These are phyloP conservation scores for Micromussa lordhowensis DNA, from an alignment of 92 coral and sea anemone species.

Conservation along the genomic window DNA sequence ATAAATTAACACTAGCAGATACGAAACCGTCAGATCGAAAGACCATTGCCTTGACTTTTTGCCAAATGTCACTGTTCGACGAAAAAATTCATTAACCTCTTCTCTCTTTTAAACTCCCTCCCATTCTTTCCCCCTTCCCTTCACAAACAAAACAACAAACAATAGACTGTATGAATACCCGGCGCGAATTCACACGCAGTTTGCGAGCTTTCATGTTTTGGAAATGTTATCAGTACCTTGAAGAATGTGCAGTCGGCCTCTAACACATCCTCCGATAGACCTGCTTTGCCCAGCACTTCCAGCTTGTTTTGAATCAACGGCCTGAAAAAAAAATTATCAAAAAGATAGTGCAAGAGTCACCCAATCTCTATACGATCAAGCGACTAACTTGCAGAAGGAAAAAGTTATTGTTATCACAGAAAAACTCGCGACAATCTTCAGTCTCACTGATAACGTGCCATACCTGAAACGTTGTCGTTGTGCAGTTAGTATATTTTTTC, in stretches of 20 bases:
- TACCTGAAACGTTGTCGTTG: too few relatives aligned
- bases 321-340: conserved; percentile 60
- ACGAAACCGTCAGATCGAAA: not conserved
- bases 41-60: not conserved
- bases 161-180: not conserved
- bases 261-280: conserved; percentile 86
- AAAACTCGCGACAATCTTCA: too few relatives aligned
- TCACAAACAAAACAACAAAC: not conserved
- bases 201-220: not conserved
- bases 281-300: conserved; percentile 93
- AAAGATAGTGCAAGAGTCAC: not conserved
- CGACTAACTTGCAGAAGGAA: not conserved
- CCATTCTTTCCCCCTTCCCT: not conserved
- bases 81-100: not conserved
- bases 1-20: too few relatives aligned
- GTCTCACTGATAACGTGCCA: too few relatives aligned
- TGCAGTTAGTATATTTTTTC: too few relatives aligned
- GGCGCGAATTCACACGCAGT: too few relatives aligned
- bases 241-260: conserved; percentile 83
- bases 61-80: not conserved
- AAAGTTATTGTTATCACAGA: too few relatives aligned
- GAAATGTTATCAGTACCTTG: conserved; percentile 60
- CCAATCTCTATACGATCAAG: not conserved
- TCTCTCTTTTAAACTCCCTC: too few relatives aligned
- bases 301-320: conserved; percentile 95